Evolutionary conservation across 2,888 invertebrate species (phyloP).

Genomic region (Pristionchus entomophagus): DNA sequence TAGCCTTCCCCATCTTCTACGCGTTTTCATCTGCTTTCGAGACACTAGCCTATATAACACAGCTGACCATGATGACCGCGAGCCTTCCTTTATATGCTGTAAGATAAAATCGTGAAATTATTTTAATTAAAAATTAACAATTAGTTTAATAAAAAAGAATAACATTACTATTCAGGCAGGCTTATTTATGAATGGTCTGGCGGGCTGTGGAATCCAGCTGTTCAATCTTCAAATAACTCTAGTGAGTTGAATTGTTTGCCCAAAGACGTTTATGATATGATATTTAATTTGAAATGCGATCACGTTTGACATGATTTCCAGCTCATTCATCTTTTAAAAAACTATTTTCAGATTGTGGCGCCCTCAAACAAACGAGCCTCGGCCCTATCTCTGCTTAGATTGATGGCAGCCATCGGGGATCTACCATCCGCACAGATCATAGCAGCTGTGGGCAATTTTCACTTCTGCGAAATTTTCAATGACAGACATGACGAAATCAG

Average conservation of each 20-base stretch:
- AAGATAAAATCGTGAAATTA: background rate
- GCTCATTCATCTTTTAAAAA: too few relatives aligned
- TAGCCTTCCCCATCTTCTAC: background rate
- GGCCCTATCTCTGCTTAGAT: background rate
- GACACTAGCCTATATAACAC: background rate
- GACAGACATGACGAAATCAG: background rate
- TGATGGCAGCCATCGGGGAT: background rate
- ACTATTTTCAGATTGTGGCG: background rate
- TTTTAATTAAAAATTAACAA: background rate
- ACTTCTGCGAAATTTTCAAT: background rate
- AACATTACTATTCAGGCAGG: background rate
- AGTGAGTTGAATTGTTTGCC: background rate
- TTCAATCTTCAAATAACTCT: background rate
- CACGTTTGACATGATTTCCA: too few relatives aligned
- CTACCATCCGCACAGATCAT: background rate
- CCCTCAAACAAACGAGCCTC: background rate
- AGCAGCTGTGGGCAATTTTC: background rate
- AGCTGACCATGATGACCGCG: background rate
- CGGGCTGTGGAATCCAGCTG: background rate
- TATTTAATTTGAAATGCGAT: too few relatives aligned
- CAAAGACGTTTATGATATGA: too few relatives aligned
- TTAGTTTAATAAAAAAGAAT: background rate
- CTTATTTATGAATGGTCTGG: background rate
- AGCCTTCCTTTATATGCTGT: background rate
- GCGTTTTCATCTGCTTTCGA: background rate